Base-by-base conservation (phyloP, 2,797 vertebrate genomes). In the Brachyalestes nurse region DNA sequence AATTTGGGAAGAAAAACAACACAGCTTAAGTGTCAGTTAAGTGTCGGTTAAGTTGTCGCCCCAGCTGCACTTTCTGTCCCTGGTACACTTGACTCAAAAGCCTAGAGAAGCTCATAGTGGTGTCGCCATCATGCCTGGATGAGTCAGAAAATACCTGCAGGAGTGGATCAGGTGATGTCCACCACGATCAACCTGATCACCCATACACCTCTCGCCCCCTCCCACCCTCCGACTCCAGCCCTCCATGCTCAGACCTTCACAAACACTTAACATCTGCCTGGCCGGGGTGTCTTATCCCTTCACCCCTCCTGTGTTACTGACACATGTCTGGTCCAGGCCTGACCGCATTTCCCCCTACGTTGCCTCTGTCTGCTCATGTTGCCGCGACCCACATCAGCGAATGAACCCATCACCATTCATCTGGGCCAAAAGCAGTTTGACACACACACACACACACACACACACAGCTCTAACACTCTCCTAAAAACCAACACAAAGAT, bases 361-460 rank as follows among this genome's bases (percentile, higher is more conserved):
- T 89, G 86, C 88, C 91, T 90, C 90, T 91, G 92, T 92, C 92
- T 81, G 78, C 87, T 91, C 84, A 61, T 12, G 85, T 91, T 83
- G 87, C 70, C 86, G n/a, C 65, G 75, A 78, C 84, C 79, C 79
- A 80, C 86, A 72, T 92, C 92, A 91, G 76, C 84, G 73, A 79
- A 83, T 80, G 85, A 76, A 67, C 47, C 85, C 82, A 42, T 34
- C 65, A 65, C 57, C 67, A 67, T 72, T 85, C 69, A 69, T 73
- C 78, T 77, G 76, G 16, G 84, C 81, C 34, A 77, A 87, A 85
- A 73, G 61, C 38, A 79, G 87, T 87, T 86, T 83, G 83, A 86
- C 86, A 83, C 61, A 75, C 7, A 42, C 34, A 34, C 34, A 34
- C 51, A 86, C 86, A 83, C 61, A 75, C 7, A 42, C 34, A 34